These are phyloP conservation scores for Pelmatolapia mariae DNA, from an alignment of 2,113 vertebrate species.

Conservation along the genomic window DNA sequence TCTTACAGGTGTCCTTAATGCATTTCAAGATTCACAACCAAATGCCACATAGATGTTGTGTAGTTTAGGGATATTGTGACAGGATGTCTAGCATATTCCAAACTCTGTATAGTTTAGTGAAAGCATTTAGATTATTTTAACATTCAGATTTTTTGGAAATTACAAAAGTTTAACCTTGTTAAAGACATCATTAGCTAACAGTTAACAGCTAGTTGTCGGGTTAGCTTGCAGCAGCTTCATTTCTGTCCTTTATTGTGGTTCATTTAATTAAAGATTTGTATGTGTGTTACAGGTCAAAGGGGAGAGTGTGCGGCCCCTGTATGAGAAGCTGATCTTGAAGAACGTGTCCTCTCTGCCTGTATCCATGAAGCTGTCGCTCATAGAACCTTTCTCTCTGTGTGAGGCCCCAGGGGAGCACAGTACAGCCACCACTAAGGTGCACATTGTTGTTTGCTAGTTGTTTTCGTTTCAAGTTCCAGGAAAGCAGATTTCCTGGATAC, in stretches of 20 bases:
- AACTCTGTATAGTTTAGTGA: neutral
- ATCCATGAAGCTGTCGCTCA: slow-evolving; percentile 7
- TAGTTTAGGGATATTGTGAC: neutral
- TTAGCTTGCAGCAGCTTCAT: slow-evolving; percentile 44
- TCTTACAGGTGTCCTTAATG: neutral
- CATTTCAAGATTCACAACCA: neutral
- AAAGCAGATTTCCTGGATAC: neutral
- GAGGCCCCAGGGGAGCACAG: neutral
- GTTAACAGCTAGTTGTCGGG: neutral
- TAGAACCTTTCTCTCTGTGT: neutral
- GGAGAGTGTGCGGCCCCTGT: neutral
- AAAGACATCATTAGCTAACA: neutral
- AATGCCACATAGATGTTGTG: neutral
- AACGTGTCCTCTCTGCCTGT: slow-evolving; percentile 77
- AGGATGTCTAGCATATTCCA: neutral
- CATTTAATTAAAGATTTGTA: neutral
- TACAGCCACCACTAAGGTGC: slow-evolving; percentile 58
- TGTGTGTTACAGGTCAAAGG: neutral
- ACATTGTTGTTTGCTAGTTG: neutral
- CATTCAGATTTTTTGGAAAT: neutral
- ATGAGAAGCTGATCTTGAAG: neutral
- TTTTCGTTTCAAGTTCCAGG: neutral
- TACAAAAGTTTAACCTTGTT: neutral
- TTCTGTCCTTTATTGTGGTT: neutral
- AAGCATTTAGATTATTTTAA: neutral